Evolutionary conservation across 2,113 vertebrate genomes (phyloP).

Genomic region (Indicator maculatus): DNA sequence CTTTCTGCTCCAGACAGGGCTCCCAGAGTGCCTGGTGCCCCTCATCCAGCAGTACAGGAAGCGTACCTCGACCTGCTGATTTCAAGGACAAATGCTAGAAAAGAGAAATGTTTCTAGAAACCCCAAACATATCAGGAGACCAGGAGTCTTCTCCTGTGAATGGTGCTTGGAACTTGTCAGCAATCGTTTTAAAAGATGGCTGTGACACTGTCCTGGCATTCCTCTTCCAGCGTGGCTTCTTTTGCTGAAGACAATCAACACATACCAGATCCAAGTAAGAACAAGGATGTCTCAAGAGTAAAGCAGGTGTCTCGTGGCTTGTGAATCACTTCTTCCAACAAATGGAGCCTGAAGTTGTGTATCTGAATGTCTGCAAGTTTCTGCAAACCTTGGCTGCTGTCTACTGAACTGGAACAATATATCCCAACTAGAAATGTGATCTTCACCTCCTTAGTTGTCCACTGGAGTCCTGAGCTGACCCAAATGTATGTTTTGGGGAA

Average conservation of each 20-base stretch:
- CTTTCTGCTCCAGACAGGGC: conserved; percentile 94
- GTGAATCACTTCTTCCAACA: background rate
- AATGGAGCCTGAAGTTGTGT: background rate
- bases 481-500: background rate
- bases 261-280: background rate
- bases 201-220: conserved; percentile 28
- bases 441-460: conserved; percentile 15
- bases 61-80: conserved; percentile 82
- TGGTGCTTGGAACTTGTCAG: conserved; percentile 54
- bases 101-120: background rate
- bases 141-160: background rate
- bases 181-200: conserved; percentile 62
- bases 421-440: conserved; percentile 56
- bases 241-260: conserved; percentile 74
- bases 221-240: too few species aligned
- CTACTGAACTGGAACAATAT: background rate
- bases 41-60: conserved; percentile 96
- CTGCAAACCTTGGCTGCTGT: conserved; percentile 43
- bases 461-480: conserved; percentile 4
- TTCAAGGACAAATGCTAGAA: background rate
- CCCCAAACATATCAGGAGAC: background rate
- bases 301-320: conserved; percentile 25
- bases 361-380: conserved; percentile 46
- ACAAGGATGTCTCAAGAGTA: background rate
- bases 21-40: conserved; percentile 94